A percentile compares a stretch with the other conserved stretches of the same genome.
phyloP scores from a whole-genome alignment of 2,113 vertebrate species.

The Penelope pileata region DNA sequence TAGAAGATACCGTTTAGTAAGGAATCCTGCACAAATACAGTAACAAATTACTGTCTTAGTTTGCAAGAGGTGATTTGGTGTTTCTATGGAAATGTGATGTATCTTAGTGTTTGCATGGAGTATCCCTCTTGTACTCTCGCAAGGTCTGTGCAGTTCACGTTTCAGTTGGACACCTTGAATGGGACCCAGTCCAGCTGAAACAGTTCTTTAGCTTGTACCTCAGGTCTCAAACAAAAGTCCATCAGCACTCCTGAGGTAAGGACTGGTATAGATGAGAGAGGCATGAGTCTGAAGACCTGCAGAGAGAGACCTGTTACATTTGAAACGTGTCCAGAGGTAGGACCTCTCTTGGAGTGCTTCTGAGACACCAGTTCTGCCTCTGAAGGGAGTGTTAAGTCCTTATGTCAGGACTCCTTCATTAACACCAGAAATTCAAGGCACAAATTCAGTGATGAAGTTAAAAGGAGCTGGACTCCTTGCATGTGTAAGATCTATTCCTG shows the following conservation, averaged over 20 bases:
- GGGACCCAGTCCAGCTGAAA: background rate
- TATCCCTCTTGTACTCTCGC: background rate
- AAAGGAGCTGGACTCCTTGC: background rate
- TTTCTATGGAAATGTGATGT: background rate
- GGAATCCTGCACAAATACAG: background rate
- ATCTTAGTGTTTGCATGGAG: background rate
- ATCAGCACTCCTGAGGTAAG: background rate
- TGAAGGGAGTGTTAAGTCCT: rapidly evolving
- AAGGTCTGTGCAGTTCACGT: background rate
- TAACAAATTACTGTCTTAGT: background rate
- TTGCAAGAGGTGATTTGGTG: background rate
- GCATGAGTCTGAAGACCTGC: background rate
- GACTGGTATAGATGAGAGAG: background rate
- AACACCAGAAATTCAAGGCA: background rate
- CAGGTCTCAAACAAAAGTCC: constrained; percentile 8
- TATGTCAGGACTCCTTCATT: background rate
- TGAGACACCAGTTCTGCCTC: background rate
- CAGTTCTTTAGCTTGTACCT: background rate
- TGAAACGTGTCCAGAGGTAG: background rate
- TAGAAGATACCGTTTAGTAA: background rate
- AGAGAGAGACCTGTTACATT: background rate
- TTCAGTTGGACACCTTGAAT: background rate
- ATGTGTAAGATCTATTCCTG: background rate
- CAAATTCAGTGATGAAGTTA: background rate
- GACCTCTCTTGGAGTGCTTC: background rate